Base-by-base conservation (phyloP, 64 coral and sea anemone genomes). In the Montipora foliosa region DNA sequence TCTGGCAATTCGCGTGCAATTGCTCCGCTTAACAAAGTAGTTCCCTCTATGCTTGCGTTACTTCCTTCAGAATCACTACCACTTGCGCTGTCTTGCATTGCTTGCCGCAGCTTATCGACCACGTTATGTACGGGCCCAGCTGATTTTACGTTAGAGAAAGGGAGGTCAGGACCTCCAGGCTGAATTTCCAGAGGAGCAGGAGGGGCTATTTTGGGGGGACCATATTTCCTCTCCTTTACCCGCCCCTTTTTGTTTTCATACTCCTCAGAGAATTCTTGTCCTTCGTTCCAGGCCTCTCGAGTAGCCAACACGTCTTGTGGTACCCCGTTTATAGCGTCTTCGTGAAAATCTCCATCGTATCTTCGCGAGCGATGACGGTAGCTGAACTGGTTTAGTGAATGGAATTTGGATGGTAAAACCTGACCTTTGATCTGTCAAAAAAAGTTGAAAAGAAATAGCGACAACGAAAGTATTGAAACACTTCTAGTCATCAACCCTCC, bases 261-360 rank as follows among this genome's bases (percentile, higher is more conserved):
- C 66, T 74, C 70, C 8, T 87, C 66, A 21, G 92, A 55, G 80
- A 97, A 97, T 19, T 82, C 22, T 45, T 90, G 73, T 8, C 95
- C 95, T 22, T 97, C 95, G 49, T 94, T 76, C 95, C 95, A 97
- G 61, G 87, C 81, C 47, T 87, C 57, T 74, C 81, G 75, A 16
- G 47, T 73, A 2, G 44, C 67, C 3, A 60, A 51, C 44, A 76
- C 68, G 29, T 91, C 71, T 46, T 93, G 82, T 5, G 74, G 80
- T 15, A 74, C 67, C 3, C 17, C 91, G 53, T 87, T 75, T 0
- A 47, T n/a, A 5, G 58, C 53, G 19, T 93, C 91, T 47, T 87
- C 91, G 52, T 59, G 49, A 22, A 91, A 95, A 37, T 95, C 84
- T 21, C 44, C 81, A 71, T 97, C 95, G 51, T 80, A 94, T 19